A percentile compares a stretch with the other conserved stretches of the same genome.
phyloP scores from a whole-genome alignment of 2,888 invertebrate species.

The Scaeva pyrastri region DNA sequence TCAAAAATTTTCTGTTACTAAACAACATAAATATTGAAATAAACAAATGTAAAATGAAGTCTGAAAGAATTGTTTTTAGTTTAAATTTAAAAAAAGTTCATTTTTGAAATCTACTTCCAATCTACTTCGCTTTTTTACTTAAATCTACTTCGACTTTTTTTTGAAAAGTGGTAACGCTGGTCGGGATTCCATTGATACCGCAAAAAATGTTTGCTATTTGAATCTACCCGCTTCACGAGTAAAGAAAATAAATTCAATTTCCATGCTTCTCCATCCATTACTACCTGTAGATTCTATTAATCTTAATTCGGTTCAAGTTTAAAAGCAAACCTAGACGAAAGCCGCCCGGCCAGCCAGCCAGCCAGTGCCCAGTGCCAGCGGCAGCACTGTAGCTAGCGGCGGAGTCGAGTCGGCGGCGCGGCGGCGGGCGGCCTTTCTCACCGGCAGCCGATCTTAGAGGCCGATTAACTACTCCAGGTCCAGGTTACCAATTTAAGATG shows the following conservation, averaged over 20 bases:
- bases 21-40: too few relatives aligned
- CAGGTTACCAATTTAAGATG: slow-evolving; percentile 59
- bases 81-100: too few relatives aligned
- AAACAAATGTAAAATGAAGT: too few relatives aligned
- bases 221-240: neutral
- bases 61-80: too few relatives aligned
- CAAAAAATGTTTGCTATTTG: slow-evolving; percentile 6
- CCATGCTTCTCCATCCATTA: slow-evolving; percentile 45
- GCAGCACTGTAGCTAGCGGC: too few relatives aligned
- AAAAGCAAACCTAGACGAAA: slow-evolving; percentile 53
- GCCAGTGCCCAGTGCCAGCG: neutral
- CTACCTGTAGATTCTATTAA: slow-evolving; percentile 71
- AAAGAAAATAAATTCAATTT: slow-evolving; percentile 20
- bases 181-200: slow-evolving; percentile 36
- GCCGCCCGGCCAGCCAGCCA: slow-evolving; percentile 39
- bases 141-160: too few relatives aligned
- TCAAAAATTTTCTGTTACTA: too few relatives aligned
- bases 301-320: slow-evolving; percentile 59
- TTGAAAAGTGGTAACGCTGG: too few relatives aligned
- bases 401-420: too few relatives aligned
- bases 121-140: too few relatives aligned
- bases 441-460: slow-evolving; percentile 1
- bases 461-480: slow-evolving; percentile 59
- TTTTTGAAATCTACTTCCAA: too few relatives aligned
- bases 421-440: neutral